Conservation (phyloP, 2,797 vertebrate species). For the Xiphorhynchus erythropygius region DNA sequence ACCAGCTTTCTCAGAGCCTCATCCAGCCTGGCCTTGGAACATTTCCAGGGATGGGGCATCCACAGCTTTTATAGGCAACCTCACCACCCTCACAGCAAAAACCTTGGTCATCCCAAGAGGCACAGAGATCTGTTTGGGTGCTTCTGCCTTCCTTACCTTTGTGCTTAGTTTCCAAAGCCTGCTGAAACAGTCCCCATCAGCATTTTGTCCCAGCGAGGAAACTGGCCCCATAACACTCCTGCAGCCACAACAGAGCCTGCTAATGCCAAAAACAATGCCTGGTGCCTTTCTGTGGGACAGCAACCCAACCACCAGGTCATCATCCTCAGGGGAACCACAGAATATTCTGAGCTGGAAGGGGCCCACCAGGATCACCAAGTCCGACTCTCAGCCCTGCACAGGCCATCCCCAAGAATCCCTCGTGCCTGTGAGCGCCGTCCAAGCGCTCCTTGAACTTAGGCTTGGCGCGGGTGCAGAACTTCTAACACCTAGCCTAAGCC, state of each 20-base stretch:
- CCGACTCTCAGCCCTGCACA: background rate
- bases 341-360: background rate
- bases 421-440: background rate
- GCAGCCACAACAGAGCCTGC: background rate
- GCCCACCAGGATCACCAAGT: rapidly evolving
- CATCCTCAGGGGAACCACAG: background rate
- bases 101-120: background rate
- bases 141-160: rapidly evolving
- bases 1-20: background rate
- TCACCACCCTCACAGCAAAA: background rate
- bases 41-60: background rate
- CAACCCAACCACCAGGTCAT: background rate
- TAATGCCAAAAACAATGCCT: rapidly evolving
- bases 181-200: rapidly evolving
- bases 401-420: background rate
- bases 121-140: too few relatives aligned
- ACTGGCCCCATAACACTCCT: rapidly evolving
- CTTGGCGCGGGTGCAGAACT: background rate
- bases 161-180: background rate
- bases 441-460: background rate
- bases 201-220: background rate
- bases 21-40: background rate
- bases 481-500: background rate
- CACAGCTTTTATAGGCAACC: background rate
- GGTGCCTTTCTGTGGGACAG: too few relatives aligned